Evolutionary conservation across 2,888 invertebrate genomes (phyloP), one percentile per base, ranked within the genome.

Genomic region (Diarsia rubi): DNA sequence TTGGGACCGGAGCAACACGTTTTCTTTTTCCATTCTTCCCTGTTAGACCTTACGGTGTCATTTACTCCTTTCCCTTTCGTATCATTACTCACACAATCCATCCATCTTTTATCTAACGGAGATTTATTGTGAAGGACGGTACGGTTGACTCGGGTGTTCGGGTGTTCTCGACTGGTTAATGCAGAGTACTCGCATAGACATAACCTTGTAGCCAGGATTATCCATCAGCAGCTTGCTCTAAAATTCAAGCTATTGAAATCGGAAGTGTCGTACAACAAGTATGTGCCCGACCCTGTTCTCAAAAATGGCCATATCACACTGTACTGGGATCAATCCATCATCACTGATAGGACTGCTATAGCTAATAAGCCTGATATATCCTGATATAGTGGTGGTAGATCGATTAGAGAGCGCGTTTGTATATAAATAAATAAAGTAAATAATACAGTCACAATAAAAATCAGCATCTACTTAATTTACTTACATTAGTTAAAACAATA

Each of bases 401-500:
- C 12, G 12, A 12, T 12, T 4, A 52, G 12, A 52, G 52, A 37
- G 4, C 37, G 5, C 37, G 5, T 37, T 4, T 37, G 37, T 37
- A 4, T 37, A 6, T 37, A 37, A 37, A 5, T 37, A 37, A 5
- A 37, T 37, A 37, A 37, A 37, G 37, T 4, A 37, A 5, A 37
- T 37, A 37, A 16, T 3, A 27, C 3, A 27, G 8, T 8, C 57
- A 16, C 5, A 12, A n/a, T 60, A 60, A 37, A 21, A 62, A n/a
- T n/a, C 8, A 14, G 6, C n/a, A 42, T 62, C 42, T 42, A n/a
- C n/a, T n/a, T 42, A 42, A 14, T 62, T 42, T 81, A 93, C 94
- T 92, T 90, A 97, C 98, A 96, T 98, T 98, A 2, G 98, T 97
- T 74, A 99, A 97, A 78, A 98, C 90, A 0, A 97, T 97, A 2